These are phyloP conservation scores for Coranthus polyacanthus DNA, from an alignment of 2,797 vertebrate genomes.

Conservation along the genomic window DNA sequence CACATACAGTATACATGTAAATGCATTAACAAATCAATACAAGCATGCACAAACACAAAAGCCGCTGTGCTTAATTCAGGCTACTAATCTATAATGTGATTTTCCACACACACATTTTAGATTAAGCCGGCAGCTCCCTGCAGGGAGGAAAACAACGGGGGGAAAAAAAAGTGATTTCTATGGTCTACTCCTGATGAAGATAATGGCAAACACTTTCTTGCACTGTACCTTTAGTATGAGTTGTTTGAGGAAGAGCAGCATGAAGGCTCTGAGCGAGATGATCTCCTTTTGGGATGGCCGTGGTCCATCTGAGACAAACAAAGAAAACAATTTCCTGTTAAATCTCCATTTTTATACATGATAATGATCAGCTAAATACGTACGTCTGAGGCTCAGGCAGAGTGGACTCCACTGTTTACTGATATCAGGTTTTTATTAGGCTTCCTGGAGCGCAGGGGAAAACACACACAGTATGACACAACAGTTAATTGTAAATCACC, in stretches of 20 bases:
- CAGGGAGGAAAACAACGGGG: conserved; percentile 42
- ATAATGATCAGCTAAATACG: conserved; percentile 44
- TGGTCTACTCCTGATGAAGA: conserved; percentile 25
- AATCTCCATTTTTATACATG: conserved; percentile 32
- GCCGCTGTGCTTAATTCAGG: conserved; percentile 31
- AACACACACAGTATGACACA: conserved; percentile 35
- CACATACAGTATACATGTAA: conserved; percentile 12
- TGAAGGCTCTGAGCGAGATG: conserved; percentile 96
- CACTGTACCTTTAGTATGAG: conserved; percentile 95
- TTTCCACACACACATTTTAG: conserved; percentile 49
- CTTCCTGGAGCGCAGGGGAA: conserved; percentile 57
- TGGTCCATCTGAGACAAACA: conserved; percentile 91
- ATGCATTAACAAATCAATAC: conserved; percentile 48
- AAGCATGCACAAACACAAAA: conserved; percentile 31
- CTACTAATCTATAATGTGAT: conserved; percentile 62
- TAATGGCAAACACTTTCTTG: conserved; percentile 24
- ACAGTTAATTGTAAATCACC: conserved; percentile 53
- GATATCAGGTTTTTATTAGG: conserved; percentile 49
- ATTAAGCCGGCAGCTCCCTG: conserved; percentile 32
- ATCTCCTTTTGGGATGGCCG: conserved; percentile 99
- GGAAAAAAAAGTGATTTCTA: conserved; percentile 44
- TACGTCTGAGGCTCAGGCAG: conserved; percentile 21
- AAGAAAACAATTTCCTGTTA: conserved; percentile 49
- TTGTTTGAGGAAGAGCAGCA: conserved; percentile 99
- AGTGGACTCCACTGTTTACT: conserved; percentile 45